Evolutionary conservation across 2,888 invertebrate species (phyloP), one percentile per base, ranked within the genome.

Genomic region (Watsonalla binaria): DNA sequence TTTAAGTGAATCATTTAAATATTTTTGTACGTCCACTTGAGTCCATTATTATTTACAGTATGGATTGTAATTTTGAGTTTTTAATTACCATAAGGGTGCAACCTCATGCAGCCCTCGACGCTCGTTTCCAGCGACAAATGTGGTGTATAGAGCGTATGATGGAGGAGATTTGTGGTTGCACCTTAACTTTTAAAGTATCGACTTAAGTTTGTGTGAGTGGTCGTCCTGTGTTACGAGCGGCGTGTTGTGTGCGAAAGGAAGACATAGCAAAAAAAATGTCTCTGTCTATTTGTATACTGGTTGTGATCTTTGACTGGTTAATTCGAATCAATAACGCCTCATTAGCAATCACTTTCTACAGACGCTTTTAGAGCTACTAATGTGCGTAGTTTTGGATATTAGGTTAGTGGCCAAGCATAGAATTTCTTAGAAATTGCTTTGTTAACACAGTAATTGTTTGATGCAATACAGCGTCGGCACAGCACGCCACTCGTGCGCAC

Each of bases 71-170:
- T 73, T 45, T 47, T 48, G 45, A 11, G 48, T 57, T 63, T 57
- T 56, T 72, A 81, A 79, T 81, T 83, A 84, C 85, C 83, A 83
- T 84, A n/a, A n/a, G n/a, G n/a, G n/a, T n/a, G n/a, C n/a, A n/a
- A n/a, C n/a, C n/a, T n/a, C n/a, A n/a, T n/a, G n/a, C n/a, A n/a
- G n/a, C n/a, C n/a, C n/a, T n/a, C n/a, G n/a, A n/a, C n/a, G n/a
- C n/a, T n/a, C n/a, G n/a, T n/a, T n/a, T n/a, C n/a, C n/a, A n/a
- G n/a, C n/a, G n/a, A n/a, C n/a, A n/a, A n/a, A n/a, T n/a, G n/a
- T n/a, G n/a, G n/a, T n/a, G n/a, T n/a, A n/a, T n/a, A n/a, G n/a
- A n/a, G n/a, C n/a, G n/a, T n/a, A n/a, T n/a, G n/a, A n/a, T n/a
- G n/a, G n/a, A n/a, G n/a, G n/a, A n/a, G n/a, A n/a, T n/a, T n/a